Base-by-base conservation (phyloP, 2,888 invertebrate species). In the Parthenolecanium corni region DNA sequence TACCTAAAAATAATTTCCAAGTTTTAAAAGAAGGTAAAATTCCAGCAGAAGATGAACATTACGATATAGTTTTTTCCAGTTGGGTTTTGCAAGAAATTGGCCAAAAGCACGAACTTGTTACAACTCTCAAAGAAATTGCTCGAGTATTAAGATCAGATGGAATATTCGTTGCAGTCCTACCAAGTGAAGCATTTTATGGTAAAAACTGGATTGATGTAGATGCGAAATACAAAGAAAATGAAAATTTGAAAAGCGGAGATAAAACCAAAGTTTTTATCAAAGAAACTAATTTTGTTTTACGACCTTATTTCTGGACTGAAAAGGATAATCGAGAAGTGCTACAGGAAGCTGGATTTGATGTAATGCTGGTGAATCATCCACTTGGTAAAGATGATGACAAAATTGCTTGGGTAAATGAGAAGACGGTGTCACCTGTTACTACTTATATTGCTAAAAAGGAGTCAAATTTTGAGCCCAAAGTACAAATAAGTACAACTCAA, bases 11-110 rank as follows among this genome's bases (percentile, higher is more conserved):
- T 9, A 12, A 38, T 11, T 56, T 40, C 5, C 11, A 56, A 6
- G 16, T 42, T 6, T n/a, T 44, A 44, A 38, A 42, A 56, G 40
- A 16, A 18, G 56, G 40, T 16, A 18, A 18, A 14, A 56, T 56
- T 23, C 56, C 18, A 5, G 20, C 24, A 5, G 16, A 21, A 2
- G 9, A 38, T 42, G n/a, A 56, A 2, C 5, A 14, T 2, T 56
- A 40, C 16, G 56, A 56, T 56, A 40, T 56, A 21, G 56, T 56
- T 9, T 56, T 56, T 44, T 40, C 44, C 9, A 56, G 44, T 16
- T 44, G 23, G 23, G 56, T 56, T 14, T 11, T 56, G 21, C 9
- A 40, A 42, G 42, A 44, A 16, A 20, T 56, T 6, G 40, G 14
- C 11, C 5, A 6, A 14, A 44, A 56, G 5, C 14, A 40, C 2